Base-by-base conservation (phyloP, 2,797 vertebrate species). In the Naso thynnoides region DNA sequence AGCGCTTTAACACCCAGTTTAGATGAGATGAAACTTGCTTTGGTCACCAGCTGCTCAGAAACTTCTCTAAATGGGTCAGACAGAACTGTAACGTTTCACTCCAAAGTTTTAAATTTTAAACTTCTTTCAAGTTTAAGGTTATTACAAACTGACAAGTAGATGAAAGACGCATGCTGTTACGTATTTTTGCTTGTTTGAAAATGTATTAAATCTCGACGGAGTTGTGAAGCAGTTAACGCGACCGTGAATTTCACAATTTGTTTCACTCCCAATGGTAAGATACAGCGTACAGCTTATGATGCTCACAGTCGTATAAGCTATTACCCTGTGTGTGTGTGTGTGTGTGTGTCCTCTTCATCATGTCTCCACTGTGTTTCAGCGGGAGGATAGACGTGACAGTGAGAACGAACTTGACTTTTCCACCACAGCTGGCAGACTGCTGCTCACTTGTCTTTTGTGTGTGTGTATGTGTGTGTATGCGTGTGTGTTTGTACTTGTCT, bases 351-450 rank as follows among this genome's bases (percentile, higher is more conserved):
- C 11, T 50, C 68, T 82, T 83, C 63, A 78, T 78, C 65, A 52
- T 45, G 41, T 80, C 62, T 63, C 71, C 62, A 47, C 81, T 53
- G 65, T 62, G 73, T 75, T 81, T 76, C 81, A 83, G 83, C 78
- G 54, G 79, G 72, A 83, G 79, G 68, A 82, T 48, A 75, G 69
- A 73, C 56, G 73, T 50, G 55, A 70, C 74, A 52, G 67, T 52
- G 39, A 84, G 72, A 78, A 61, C 45, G 76, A 88, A 85, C 85
- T 86, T 84, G 86, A 89, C 77, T 84, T 80, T 66, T 78, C 66
- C 70, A 71, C 70, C 86, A 85, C 91, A 89, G 91, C 90, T 91
- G 89, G 73, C 76, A 81, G 75, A 59, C 85, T 78, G 79, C 74
- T 87, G 76, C 65, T 76, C 21, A 13, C 72, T 71, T 68, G 44